Evolutionary conservation across 2,888 invertebrate genomes (phyloP), one percentile per base, ranked within the genome.

Genomic region (Xylocampa areola): DNA sequence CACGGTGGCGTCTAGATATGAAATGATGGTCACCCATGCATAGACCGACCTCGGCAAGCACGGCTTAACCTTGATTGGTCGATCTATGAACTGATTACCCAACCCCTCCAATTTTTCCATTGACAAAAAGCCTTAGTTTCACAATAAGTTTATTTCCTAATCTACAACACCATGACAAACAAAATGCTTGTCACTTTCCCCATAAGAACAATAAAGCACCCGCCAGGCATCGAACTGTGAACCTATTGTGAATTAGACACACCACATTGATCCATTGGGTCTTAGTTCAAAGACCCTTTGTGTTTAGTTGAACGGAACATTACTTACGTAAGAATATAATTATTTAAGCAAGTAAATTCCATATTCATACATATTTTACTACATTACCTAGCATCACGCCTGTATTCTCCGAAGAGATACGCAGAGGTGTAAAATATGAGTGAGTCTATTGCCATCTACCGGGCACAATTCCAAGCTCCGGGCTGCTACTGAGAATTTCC

Each of bases 221-320:
- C 14, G 41, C 35, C 50, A 59, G 48, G 67, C 58, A 67, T 36
- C 39, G 72, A 67, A 73, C 67, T 70, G 73, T 72, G 64, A 73
- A 67, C 58, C 63, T 25, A 73, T 73, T 73, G 72, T 63, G 17
- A 32, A 73, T 73, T 73, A 7, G 73, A 45, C 50, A 73, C 73
- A 70, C 48, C 19, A 32, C 17, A 40, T 51, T 53, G 32, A 37
- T 27, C 23, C 21, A 55, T 14, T 45, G 23, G 67, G 51, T 54
- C 45, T 33, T 21, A 27, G 66, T 47, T 62, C 50, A 30, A 13
- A 47, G 45, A 62, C 43, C 19, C 1, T 8, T 5, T 36, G 55
- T 40, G 36, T 27, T 43, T 21, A 6, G 2, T 0, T 0, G 0
- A 4, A 30, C 35, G n/a, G n/a, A 62, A 29, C 21, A n/a, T n/a